Percentiles rank a stretch among this genome's conserved stretches.
Evolutionary conservation across 2,113 vertebrate species (phyloP).

Genomic region (Regulus satrapa): DNA sequence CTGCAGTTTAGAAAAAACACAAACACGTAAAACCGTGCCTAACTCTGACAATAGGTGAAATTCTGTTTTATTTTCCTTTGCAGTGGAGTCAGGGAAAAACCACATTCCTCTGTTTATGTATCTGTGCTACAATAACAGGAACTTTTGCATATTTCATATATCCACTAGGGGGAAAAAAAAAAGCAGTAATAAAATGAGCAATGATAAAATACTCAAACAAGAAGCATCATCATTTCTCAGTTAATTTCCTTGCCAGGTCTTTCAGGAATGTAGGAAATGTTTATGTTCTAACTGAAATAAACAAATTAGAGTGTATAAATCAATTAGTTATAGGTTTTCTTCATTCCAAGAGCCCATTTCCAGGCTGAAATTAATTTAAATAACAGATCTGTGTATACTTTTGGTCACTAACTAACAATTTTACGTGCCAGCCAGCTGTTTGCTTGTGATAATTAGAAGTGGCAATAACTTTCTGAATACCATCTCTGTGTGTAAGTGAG

Average conservation of each 20-base stretch:
- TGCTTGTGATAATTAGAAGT: not conserved
- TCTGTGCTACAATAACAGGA: not conserved
- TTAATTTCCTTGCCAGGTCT: not conserved
- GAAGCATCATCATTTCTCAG: not conserved
- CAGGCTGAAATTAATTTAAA: not conserved
- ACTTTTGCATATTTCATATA: not conserved
- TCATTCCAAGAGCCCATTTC: not conserved
- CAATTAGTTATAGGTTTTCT: not conserved
- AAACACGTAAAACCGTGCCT: accelerated
- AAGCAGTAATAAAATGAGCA: not conserved
- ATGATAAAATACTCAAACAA: not conserved
- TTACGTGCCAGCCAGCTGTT: not conserved
- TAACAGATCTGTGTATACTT: not conserved
- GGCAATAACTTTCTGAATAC: not conserved
- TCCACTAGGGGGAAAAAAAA: not conserved
- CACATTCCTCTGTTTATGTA: not conserved
- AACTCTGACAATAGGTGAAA: not conserved
- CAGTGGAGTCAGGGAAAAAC: not conserved
- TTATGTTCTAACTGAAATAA: not conserved
- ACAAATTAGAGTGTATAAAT: not conserved
- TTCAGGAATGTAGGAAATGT: not conserved
- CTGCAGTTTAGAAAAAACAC: not conserved
- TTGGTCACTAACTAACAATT: not conserved
- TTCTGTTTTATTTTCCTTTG: not conserved
- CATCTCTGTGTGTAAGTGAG: not conserved